Evolutionary conservation across 2,888 invertebrate genomes (phyloP), one percentile per base, ranked within the genome.

Genomic region (Graphium colonna): DNA sequence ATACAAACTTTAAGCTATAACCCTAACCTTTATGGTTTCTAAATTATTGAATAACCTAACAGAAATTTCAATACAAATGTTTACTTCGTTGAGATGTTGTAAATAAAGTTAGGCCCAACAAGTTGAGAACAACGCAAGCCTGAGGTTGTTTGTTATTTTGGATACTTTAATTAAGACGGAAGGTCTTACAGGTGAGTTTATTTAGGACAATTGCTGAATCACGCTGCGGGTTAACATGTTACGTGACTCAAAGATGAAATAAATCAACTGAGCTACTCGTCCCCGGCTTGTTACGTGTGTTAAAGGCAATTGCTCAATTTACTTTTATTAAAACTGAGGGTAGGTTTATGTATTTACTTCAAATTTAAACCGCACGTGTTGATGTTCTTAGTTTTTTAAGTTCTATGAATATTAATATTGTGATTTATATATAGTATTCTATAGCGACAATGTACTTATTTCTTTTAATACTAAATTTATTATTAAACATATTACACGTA

Each of bases 111-210:
- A 41, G 21, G 17, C 26, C 41, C 12, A 26, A 42, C 47, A 36
- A 38, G 38, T 42, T 16, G 9, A 33, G 26, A 42, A 18, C 36
- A 28, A 16, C 40, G 45, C 51, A 39, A 13, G 31, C 10, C 18
- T 31, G 48, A 10, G 43, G 18, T 52, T 47, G 52, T 52, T 53
- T 42, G 42, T 36, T 42, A 26, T 47, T 40, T 42, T 26, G 43
- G 38, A 42, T 47, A 48, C 48, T 53, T 53, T 39, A 47, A 53
- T 53, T 53, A 53, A 53, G 36, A 48, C 18, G 42, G 43, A 17
- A 21, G 53, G 17, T 43, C 38, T 48, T 28, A 49, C 41, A 48
- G 43, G 48, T 43, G n/a, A 53, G 39, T 53, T 53, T 53, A 43
- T 48, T 53, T 53, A 53, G 53, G 53, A 48, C 48, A 47, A 28